These are phyloP conservation scores for Steatornis caripensis DNA, from an alignment of 2,113 vertebrate genomes.

Conservation along the genomic window DNA sequence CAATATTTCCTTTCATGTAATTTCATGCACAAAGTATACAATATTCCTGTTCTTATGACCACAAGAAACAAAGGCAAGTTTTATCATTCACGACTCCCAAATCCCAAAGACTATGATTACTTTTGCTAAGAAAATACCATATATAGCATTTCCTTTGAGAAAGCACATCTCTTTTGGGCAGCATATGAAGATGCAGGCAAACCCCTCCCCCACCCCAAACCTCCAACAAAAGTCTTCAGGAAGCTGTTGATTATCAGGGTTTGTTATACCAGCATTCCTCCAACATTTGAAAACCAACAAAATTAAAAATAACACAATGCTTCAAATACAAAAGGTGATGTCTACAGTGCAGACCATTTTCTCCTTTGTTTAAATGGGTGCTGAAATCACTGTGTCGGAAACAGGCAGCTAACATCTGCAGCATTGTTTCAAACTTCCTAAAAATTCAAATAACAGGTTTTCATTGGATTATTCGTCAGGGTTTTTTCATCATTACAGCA, in stretches of 20 bases:
- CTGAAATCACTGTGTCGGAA: background rate
- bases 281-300: background rate
- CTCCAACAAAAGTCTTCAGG: background rate
- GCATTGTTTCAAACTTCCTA: background rate
- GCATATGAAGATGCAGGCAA: background rate
- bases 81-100: background rate
- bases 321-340: background rate
- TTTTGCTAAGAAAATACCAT: background rate
- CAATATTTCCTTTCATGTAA: background rate
- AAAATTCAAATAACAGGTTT: background rate
- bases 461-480: background rate
- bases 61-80: background rate
- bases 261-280: background rate
- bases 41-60: background rate
- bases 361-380: background rate
- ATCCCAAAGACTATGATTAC: background rate
- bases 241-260: background rate
- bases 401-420: background rate
- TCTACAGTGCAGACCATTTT: fast-evolving
- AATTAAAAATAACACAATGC: background rate
- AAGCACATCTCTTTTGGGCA: background rate
- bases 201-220: too few relatives aligned
- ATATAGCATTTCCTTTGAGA: background rate
- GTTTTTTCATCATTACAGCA: background rate
- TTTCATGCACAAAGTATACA: background rate